Conservation (phyloP, 2,888 invertebrate species). For the Litoditis marina region DNA sequence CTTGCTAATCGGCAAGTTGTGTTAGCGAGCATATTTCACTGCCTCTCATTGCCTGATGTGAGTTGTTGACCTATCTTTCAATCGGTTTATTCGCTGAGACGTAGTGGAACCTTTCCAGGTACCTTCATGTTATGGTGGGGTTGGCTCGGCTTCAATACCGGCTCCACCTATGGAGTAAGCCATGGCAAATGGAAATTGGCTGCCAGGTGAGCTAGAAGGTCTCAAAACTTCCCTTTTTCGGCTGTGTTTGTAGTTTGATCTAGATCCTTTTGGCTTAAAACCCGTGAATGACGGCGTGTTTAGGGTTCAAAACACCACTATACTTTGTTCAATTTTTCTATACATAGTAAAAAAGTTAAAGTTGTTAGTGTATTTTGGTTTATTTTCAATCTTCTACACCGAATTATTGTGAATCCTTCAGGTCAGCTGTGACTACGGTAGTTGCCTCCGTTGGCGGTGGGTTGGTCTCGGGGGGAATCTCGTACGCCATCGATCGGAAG, state of each 20-base stretch:
- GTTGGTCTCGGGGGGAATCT: constrained; percentile 15
- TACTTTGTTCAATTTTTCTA: too few species aligned
- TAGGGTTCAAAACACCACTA: too few species aligned
- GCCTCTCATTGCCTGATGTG: too few species aligned
- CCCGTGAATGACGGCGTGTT: too few species aligned
- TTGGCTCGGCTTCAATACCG: constrained; percentile 47
- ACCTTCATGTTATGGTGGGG: constrained; percentile 57
- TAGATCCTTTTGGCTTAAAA: too few species aligned
- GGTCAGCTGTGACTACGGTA: constrained; percentile 47
- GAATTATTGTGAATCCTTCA: constrained; percentile 10
- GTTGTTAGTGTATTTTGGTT: not conserved
- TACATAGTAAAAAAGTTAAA: too few species aligned
- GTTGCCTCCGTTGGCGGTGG: constrained; percentile 37
- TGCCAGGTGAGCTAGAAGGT: constrained; percentile 24
- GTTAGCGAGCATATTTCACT: too few species aligned
- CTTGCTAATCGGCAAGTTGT: too few species aligned
- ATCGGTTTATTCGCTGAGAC: not conserved
- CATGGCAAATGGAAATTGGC: constrained; percentile 45
- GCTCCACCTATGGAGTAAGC: constrained; percentile 48
- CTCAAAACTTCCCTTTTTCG: too few species aligned
- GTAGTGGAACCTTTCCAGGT: constrained; percentile 21
- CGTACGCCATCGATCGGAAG: constrained; percentile 30
- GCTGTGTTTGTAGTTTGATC: too few species aligned
- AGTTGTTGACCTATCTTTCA: too few species aligned
- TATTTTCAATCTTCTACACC: not conserved